Evolutionary conservation across 2,888 invertebrate genomes (phyloP), one percentile per base, ranked within the genome.

Genomic region (Agelastica alni): DNA sequence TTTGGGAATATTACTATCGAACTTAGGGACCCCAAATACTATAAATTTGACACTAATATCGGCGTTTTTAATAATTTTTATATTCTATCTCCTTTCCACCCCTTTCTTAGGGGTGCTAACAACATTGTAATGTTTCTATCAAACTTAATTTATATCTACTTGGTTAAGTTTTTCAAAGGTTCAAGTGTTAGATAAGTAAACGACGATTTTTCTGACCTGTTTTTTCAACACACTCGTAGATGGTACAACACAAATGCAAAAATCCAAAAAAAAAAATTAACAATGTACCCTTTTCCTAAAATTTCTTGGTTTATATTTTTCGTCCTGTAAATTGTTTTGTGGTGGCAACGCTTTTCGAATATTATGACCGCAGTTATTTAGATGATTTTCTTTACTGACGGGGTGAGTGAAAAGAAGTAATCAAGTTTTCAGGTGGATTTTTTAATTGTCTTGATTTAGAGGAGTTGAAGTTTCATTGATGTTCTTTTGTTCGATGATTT

Each of bases 321-420:
- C 10, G 10, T 3, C 9, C 16, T 28, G n/a, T 2, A 12, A 4
- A n/a, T n/a, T n/a, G n/a, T n/a, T n/a, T n/a, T n/a, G n/a, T n/a
- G n/a, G 6, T 28, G 48, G 39, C 48, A 48, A 48, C 41, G 5
- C 34, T 1, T 39, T 20, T 39, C 9, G 2, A 18, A 10, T 10
- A 3, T 39, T 39, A 3, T 39, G 37, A 39, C 37, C 10, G 20
- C 1, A 6, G 17, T 16, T 7, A 7, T n/a, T 6, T 20, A 39
- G 37, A 39, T 20, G 12, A 39, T 39, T 20, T 12, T 39, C 37
- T 39, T 20, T 20, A 9, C 26, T 26, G 7, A 20, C 30, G 56
- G 63, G 65, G 67, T 69, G 68, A 70, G 70, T 70, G 68, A 60
- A 65, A 66, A 64, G 59, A 53, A 60, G 61, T 68, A 68, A 68